Base-by-base conservation (phyloP, 2,113 vertebrate genomes). In the Etheostoma spectabile region DNA sequence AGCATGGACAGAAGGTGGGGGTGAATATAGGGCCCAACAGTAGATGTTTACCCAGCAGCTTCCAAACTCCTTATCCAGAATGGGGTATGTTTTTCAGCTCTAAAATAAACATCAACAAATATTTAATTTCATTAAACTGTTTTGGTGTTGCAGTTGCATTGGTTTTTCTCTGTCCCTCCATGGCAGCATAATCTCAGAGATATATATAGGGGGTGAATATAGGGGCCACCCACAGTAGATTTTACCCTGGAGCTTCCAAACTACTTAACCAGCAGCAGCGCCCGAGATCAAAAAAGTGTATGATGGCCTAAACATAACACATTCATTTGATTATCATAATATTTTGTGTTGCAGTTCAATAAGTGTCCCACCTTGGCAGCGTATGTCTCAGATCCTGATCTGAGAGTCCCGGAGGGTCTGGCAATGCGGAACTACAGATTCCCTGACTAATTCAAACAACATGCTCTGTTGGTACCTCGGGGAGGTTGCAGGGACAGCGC, bases 361-460 rank as follows among this genome's bases (percentile, higher is more conserved):
- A 38, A 38, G n/a, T 18, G 42, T n/a, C 27, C 33, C 3, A 38
- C n/a, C 6, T 63, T 57, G n/a, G 49, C 21, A 16, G 27, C 33
- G 8, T 22, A 42, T 35, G 19, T 51, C n/a, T 63, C 16, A 42
- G 45, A 55, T 0, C 66, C 57, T 16, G 69, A 70, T 82, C 62
- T 75, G 70, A 71, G 38, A 42, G 38, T 42, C 38, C 38, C 38
- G 10, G 38, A 42, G 10, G 38, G 38, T 42, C 38, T 42, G 38
- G 38, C 38, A 42, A 42, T 42, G 38, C 10, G 8, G 10, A 10
- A 42, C 38, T 42, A 42, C 10, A 59, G 53, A 45, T 51, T 48
- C n/a, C 12, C 33, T 53, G 78, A 55, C 59, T 80, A 77, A 87
- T 83, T 71, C 10, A 73, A 88, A 55, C 53, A 86, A 3, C 68